Base-by-base conservation (phyloP, 92 coral and sea anemone species). In the Pocillopora grandis region DNA sequence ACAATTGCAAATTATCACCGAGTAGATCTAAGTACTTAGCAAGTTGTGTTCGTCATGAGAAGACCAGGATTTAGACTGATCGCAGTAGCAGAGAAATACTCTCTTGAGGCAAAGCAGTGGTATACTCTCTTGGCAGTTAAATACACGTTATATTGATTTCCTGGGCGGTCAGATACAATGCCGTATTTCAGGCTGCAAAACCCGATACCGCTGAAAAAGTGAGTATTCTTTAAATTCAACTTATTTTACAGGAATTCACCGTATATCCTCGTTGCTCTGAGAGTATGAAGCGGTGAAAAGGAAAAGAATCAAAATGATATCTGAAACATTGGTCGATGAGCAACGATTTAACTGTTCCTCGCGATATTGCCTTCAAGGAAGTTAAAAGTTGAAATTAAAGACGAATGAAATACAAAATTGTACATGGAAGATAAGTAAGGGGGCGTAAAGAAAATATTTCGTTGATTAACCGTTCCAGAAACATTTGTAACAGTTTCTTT, bases 151-250 rank as follows among this genome's bases (percentile, higher is more conserved):
- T n/a, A 2, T 61, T 21, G 62, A 27, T 36, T 5, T 62, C 6
- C 65, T 70, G 55, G 37, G 62, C 52, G n/a, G 72, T 48, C 13
- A 8, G 62, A 83, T 74, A 83, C 18, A 7, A 83, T 83, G 86
- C 86, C 86, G 64, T 27, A 73, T 74, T 83, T 73, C 71, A 83
- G 49, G 71, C 33, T 83, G 55, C 58, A 83, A 2, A 83, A 57
- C 72, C 75, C 86, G 48, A 80, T 83, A 19, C 56, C 80, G 12
- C 66, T 83, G 12, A 83, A 75, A 74, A 83, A 35, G 86, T 83
- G 57, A 83, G 86, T 74, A 62, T 3, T 11, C 17, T 12, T 23
- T 14, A 58, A 66, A 14, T 42, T 42, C 8, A 42, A 42, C 7
- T 42, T 2, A 42, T 42, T 42, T 42, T 42, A 4, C 8, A 42